Percentiles rank a stretch among this genome's conserved stretches.
Conservation (phyloP, 2,113 vertebrate genomes). For the Semicossyphus pulcher region DNA sequence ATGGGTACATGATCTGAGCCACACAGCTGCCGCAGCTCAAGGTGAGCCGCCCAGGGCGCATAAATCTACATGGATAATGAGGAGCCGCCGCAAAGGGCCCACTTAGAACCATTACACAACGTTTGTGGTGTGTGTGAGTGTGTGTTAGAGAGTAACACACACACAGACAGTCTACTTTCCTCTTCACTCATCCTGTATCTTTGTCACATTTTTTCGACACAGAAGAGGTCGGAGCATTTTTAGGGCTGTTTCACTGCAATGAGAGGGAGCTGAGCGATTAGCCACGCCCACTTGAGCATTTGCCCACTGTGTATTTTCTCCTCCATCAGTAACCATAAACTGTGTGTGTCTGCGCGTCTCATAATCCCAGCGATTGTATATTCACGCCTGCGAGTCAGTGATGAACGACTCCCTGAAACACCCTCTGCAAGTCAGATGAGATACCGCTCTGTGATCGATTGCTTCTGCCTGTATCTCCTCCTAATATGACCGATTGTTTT, state of each 20-base stretch:
- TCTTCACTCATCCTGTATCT: too few species aligned
- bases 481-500: slow-evolving; percentile 26
- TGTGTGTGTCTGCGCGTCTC: slow-evolving; percentile 21
- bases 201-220: too few species aligned
- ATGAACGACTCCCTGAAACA: slow-evolving; percentile 63
- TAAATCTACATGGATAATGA: slow-evolving; percentile 80
- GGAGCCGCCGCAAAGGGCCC: slow-evolving; percentile 57
- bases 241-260: too few species aligned
- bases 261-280: too few species aligned
- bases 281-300: slow-evolving; percentile 42
- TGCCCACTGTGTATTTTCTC: slow-evolving; percentile 19
- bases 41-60: slow-evolving; percentile 72
- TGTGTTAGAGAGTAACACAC: not conserved
- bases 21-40: slow-evolving; percentile 75
- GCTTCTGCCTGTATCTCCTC: slow-evolving; percentile 23
- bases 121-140: slow-evolving; percentile 48
- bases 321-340: slow-evolving; percentile 32
- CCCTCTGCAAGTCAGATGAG: slow-evolving; percentile 71
- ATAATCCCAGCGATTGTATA: slow-evolving; percentile 17
- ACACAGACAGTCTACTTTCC: not conserved
- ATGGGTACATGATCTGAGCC: slow-evolving; percentile 74
- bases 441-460: slow-evolving; percentile 60
- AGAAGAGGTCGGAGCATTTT: too few species aligned
- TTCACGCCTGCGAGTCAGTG: slow-evolving; percentile 38
- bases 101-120: slow-evolving; percentile 73